A percentile compares a stretch with the other conserved stretches of the same genome.
Evolutionary conservation across 1,140 invertebrate species (phyloP).

Genomic region (Hestina assimilis): DNA sequence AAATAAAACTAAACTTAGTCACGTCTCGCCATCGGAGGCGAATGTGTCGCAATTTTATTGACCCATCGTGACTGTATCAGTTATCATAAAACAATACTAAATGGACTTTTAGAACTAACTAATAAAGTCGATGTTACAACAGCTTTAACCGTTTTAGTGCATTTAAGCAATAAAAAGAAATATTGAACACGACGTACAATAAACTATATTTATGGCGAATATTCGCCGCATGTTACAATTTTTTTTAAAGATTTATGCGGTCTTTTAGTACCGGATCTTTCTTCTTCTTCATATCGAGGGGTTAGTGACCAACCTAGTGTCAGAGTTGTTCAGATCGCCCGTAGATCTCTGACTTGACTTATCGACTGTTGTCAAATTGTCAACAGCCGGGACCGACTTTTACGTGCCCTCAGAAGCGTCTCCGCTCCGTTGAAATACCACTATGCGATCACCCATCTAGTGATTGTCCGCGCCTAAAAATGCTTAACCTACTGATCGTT

Average conservation of each 20-base stretch:
- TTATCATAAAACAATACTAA: not conserved
- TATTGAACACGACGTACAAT: not conserved
- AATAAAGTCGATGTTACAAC: not conserved
- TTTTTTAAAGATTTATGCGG: not conserved
- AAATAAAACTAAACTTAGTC: constrained; percentile 1
- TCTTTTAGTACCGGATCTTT: too few species aligned
- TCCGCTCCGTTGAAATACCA: too few species aligned
- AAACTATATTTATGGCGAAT: not conserved
- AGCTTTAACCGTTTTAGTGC: not conserved
- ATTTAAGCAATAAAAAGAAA: not conserved
- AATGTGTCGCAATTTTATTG: constrained; percentile 15
- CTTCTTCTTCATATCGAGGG: too few species aligned
- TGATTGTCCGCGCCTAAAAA: too few species aligned
- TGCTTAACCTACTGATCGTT: too few species aligned
- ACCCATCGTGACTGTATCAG: not conserved
- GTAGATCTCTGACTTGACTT: too few species aligned
- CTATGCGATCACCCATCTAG: too few species aligned
- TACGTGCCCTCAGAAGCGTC: too few species aligned
- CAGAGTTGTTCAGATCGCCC: too few species aligned
- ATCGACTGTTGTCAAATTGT: too few species aligned
- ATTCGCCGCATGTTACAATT: not conserved
- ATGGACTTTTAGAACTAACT: not conserved
- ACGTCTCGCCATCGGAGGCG: constrained; percentile 2
- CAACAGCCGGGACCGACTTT: too few species aligned
- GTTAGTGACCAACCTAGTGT: too few species aligned